Evolutionary conservation across 2,113 vertebrate genomes (phyloP), one percentile per base, ranked within the genome.

Genomic region (Egretta garzetta): DNA sequence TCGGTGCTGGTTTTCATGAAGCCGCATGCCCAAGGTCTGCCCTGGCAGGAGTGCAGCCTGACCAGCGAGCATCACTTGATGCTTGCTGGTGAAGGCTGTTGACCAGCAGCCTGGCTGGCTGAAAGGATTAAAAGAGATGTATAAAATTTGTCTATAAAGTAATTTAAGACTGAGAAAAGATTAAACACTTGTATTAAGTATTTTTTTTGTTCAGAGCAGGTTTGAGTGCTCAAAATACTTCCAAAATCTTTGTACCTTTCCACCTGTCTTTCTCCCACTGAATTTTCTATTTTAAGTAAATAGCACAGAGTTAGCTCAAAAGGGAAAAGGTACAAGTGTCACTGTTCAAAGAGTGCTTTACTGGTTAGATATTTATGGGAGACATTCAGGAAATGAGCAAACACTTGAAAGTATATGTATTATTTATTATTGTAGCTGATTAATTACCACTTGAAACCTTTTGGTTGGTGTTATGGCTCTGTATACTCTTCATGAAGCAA

Each of bases 231-330:
- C 47, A 70, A 73, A 79, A 59, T 59, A 12, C 27, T 85, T 75
- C 62, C 39, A 91, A 79, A 82, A 58, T 56, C 49, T 49, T 49
- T 30, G 62, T 92, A 49, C 73, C 53, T 91, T 92, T 87, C 68
- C 91, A 67, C 76, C 47, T 74, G 53, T 52, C 14, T 77, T 67
- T 94, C 63, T 95, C 37, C 80, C 64, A 3, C 33, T 72, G 76
- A 64, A 79, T 81, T 92, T 84, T 81, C 86, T 92, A 49, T 91
- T 92, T 93, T 87, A 76, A 82, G 64, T 82, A 90, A 95, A 60
- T 82, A 75, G 83, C 86, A 64, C 90, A 84, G 50, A 52, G 47
- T 83, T 86, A 60, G 37, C 33, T 86, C 28, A 58, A 73, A 74
- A 85, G 19, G 32, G 76, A 79, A 63, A 71, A 81, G 27, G 30